These are phyloP conservation scores for Caenorhabditis sp. DNA, from an alignment of 2,888 invertebrate species.

Conservation along the genomic window DNA sequence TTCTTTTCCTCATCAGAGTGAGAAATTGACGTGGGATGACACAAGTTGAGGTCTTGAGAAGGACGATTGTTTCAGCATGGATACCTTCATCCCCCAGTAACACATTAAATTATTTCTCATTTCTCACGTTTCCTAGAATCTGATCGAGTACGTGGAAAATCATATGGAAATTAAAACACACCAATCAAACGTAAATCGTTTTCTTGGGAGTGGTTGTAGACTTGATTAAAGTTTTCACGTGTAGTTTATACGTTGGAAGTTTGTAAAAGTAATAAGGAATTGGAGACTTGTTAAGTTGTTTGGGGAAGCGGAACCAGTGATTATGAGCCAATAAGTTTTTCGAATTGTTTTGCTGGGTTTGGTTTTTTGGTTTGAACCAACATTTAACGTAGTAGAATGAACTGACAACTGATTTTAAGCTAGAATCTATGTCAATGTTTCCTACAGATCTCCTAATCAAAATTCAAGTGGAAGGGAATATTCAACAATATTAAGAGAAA, in stretches of 20 bases:
- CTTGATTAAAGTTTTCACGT: conserved; percentile 44
- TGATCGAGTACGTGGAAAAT: conserved; percentile 6
- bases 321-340: conserved; percentile 52
- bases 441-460: not conserved
- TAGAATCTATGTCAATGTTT: too few relatives aligned
- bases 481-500: too few relatives aligned
- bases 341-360: not conserved
- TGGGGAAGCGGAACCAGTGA: conserved; percentile 41
- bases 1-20: not conserved
- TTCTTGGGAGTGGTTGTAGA: not conserved
- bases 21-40: conserved; percentile 35
- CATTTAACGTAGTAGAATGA: not conserved
- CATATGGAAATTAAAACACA: conserved; percentile 27
- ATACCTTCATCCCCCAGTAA: not conserved
- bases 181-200: conserved; percentile 38
- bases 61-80: conserved; percentile 43
- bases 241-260: not conserved
- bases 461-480: too few relatives aligned
- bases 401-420: not conserved
- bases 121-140: conserved; percentile 47
- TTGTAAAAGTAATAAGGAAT: conserved; percentile 30
- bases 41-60: conserved; percentile 8
- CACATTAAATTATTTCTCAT: conserved; percentile 11
- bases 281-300: conserved; percentile 48
- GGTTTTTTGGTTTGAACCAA: conserved; percentile 2